Base-by-base conservation (phyloP, 2,797 vertebrate species). In the Sebastes umbrosus region DNA sequence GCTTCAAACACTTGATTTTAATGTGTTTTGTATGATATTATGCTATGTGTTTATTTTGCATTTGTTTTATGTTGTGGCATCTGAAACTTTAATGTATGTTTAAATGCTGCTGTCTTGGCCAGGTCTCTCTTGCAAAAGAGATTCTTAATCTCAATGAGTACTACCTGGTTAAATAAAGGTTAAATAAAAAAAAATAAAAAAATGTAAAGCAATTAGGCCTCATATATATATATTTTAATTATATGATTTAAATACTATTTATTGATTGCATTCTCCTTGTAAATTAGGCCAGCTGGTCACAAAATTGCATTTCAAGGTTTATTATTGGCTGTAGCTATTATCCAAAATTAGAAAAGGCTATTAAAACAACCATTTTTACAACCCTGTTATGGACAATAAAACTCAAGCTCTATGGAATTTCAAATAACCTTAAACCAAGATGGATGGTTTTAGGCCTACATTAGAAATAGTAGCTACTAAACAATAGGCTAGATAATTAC, bases 401-500 rank as follows among this genome's bases (percentile, higher is more conserved):
- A 39, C 11, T 20, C 13, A 58, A 22, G 25, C 27, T 34, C 4
- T 5, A 4, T 29, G 14, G 29, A 32, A 64, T 73, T 13, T 66
- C 3, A 62, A 77, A 66, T 13, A 60, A 57, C 43, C 36, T 4
- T 54, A 27, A 60, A 29, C 16, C 43, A 39, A 34, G 39, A 11
- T 50, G 50, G 73, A 39, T 59, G 32, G 29, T 50, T 46, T 2
- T 2, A 34, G 27, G n/a, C 12, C 46, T 60, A 14, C 20, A 25
- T 25, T 24, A 59, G 3, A 39, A 62, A 70, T 43, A 69, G 13
- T 6, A 50, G 50, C 50, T n/a, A 59, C 4, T 34, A 22, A n/a
- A 64, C 10, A 24, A 43, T 60, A 16, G n/a, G 52, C 72, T 24
- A 8, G 25, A 62, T 79, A 65, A 87, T 83, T 84, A 55, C 50